phyloP scores from a whole-genome alignment of 2,888 invertebrate species.

The Himalopsyche anomala region DNA sequence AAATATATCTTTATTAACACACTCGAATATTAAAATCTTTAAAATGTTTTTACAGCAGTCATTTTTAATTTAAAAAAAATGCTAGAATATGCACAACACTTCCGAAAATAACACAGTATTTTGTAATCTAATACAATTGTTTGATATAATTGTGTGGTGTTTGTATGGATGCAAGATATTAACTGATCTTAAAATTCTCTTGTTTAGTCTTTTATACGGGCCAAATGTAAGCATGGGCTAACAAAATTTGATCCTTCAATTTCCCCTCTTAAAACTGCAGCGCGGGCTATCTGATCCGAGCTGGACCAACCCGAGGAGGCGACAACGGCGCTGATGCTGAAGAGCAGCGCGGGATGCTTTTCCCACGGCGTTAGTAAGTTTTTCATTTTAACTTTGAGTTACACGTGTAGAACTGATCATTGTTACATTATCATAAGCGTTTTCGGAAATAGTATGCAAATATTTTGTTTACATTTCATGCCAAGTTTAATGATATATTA shows the following conservation, averaged over 20 bases:
- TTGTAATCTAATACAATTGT: not conserved
- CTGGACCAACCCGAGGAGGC: not conserved
- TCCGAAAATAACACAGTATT: not conserved
- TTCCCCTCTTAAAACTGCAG: slow-evolving; percentile 55
- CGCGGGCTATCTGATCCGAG: not conserved
- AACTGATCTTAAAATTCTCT: slow-evolving; percentile 57
- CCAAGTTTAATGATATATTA: no score
- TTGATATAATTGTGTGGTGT: slow-evolving; percentile 14
- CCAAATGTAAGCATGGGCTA: slow-evolving; percentile 47
- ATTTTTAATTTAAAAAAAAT: not conserved
- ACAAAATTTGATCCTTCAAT: slow-evolving; percentile 58
- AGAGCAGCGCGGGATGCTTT: not conserved
- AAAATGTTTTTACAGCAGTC: not conserved
- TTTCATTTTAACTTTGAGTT: not conserved
- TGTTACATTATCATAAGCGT: no score
- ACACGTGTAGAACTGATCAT: no score
- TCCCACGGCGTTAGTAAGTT: not conserved
- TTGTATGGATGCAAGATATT: slow-evolving; percentile 21
- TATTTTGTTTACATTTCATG: no score
- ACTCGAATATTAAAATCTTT: not conserved
- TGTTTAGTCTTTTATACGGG: slow-evolving; percentile 64
- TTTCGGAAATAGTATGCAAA: no score
- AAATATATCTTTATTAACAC: not conserved
- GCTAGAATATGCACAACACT: not conserved
- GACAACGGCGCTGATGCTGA: not conserved